Conservation (phyloP, 2,113 vertebrate genomes). For the Chionodraco myersi region DNA sequence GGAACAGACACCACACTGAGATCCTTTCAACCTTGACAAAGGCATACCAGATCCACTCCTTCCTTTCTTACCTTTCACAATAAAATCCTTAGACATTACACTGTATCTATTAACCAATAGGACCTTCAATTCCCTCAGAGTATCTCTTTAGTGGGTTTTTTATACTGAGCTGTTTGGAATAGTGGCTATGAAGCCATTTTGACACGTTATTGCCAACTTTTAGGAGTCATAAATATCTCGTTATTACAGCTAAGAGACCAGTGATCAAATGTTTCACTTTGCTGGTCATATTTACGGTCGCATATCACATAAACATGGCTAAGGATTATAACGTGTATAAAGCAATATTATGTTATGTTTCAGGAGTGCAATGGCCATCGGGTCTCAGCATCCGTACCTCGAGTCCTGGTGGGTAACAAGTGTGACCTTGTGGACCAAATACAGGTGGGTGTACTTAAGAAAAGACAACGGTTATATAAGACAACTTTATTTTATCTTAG, state of each 20-base stretch:
- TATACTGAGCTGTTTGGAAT: background rate
- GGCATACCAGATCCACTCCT: too few relatives aligned
- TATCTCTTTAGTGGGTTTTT: background rate
- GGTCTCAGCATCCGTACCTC: conserved; percentile 90
- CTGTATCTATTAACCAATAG: too few relatives aligned
- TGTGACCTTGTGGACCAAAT: conserved; percentile 96
- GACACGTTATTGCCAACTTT: background rate
- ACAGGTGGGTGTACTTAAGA: conserved; percentile 76
- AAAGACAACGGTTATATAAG: background rate
- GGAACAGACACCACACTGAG: too few relatives aligned
- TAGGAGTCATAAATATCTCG: background rate
- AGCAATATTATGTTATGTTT: conserved; percentile 47
- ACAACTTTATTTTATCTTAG: background rate
- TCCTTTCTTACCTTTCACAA: too few relatives aligned
- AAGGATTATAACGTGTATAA: background rate
- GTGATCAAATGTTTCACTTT: background rate
- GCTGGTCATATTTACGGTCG: background rate
- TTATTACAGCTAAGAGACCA: background rate
- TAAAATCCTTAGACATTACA: too few relatives aligned
- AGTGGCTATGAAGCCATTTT: background rate
- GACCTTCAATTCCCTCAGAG: too few relatives aligned
- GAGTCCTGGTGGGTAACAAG: conserved; percentile 97
- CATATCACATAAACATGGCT: background rate
- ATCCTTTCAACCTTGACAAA: too few relatives aligned
- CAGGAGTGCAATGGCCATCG: conserved; percentile 96